Percentiles rank a stretch among this genome's conserved stretches.
These are phyloP conservation scores for Eupithecia centaureata DNA, from an alignment of 2,888 invertebrate species.

Conservation along the genomic window DNA sequence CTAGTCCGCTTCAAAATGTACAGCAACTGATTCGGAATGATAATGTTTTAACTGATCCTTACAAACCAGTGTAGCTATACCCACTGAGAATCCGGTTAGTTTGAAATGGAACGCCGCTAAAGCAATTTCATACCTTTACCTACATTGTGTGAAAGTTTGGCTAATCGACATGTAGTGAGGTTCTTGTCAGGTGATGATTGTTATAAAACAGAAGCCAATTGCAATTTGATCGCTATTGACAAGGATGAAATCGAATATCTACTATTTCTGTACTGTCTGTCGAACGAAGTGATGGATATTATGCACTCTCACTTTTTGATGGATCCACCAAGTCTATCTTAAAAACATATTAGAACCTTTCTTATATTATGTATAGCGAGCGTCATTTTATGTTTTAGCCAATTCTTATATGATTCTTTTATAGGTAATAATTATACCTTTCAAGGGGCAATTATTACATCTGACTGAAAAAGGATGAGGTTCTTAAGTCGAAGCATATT, in stretches of 20 bases:
- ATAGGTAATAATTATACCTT: too few species aligned
- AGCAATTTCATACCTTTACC: not conserved
- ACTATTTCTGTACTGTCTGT: not conserved
- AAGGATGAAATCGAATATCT: conserved; percentile 9
- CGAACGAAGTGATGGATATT: not conserved
- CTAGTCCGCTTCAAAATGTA: not conserved
- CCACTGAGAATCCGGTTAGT: not conserved
- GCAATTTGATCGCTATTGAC: conserved; percentile 5
- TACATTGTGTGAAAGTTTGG: conserved; percentile 1
- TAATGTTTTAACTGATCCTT: not conserved
- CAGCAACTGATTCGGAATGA: not conserved
- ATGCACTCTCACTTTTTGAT: not conserved
- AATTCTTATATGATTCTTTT: too few species aligned
- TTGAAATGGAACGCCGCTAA: not conserved
- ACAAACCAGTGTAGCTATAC: not conserved
- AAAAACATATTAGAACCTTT: not conserved
- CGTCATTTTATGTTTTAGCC: too few species aligned
- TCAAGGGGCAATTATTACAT: too few species aligned
- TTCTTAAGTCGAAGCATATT: not conserved
- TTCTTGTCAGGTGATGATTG: not conserved
- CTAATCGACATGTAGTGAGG: not conserved
- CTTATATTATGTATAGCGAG: not conserved
- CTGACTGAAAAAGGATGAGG: not conserved
- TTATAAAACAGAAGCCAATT: conserved; percentile 17
- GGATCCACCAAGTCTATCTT: not conserved